Conservation (phyloP, 2,797 vertebrate species). For the Propithecus perrieri region DNA sequence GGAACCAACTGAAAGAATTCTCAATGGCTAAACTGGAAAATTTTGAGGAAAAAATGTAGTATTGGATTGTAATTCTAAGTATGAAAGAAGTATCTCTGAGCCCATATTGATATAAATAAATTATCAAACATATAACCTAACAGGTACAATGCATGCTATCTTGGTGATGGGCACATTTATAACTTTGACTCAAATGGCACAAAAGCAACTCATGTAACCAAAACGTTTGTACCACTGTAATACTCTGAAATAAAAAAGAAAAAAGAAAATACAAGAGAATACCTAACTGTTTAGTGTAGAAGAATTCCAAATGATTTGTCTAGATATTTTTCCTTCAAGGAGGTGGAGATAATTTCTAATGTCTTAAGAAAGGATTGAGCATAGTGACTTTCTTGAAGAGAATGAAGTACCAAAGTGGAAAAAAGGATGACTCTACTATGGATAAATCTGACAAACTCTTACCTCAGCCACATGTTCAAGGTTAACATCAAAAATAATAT, state of each 20-base stretch:
- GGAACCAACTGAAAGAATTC: neutral
- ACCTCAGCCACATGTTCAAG: neutral
- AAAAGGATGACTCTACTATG: neutral
- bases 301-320: neutral
- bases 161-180: too few relatives aligned
- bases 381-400: neutral
- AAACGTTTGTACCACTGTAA: too few relatives aligned
- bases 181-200: too few relatives aligned
- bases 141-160: too few relatives aligned
- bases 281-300: neutral
- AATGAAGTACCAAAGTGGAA: neutral
- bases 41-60: neutral
- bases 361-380: neutral
- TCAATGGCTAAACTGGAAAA: neutral
- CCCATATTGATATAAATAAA: neutral
- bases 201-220: neutral
- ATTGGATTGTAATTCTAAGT: neutral
- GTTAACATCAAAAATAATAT: neutral
- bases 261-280: too few relatives aligned
- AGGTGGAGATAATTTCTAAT: neutral
- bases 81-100: neutral
- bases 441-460: neutral
- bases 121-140: too few relatives aligned
- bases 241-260: too few relatives aligned
- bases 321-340: neutral